Evolutionary conservation across 1,140 invertebrate species (phyloP).

Genomic region (Dendroctonus ponderosae): DNA sequence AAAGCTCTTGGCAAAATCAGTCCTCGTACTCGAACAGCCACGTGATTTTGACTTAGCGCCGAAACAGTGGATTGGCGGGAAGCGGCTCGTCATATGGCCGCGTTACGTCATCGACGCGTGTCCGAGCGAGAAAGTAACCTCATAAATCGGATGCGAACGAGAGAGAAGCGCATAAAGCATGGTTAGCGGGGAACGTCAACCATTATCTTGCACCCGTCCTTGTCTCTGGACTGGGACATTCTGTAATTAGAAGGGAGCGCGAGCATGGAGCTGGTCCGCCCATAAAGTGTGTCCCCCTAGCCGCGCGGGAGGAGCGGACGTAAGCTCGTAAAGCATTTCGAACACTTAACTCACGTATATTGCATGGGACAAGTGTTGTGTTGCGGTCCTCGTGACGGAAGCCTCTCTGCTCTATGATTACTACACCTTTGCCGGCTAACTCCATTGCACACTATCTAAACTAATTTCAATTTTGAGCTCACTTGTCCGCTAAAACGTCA

Average conservation of each 20-base stretch:
- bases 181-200: slow-evolving; percentile 52
- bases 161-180: slow-evolving; percentile 53
- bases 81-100: slow-evolving; percentile 47
- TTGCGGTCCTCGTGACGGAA: slow-evolving; percentile 40
- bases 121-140: slow-evolving; percentile 45
- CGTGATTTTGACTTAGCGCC: slow-evolving; percentile 45
- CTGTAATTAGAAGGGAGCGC: slow-evolving; percentile 31
- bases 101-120: slow-evolving; percentile 47
- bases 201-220: slow-evolving; percentile 50
- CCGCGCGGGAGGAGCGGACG: slow-evolving; percentile 43
- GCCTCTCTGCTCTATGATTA: slow-evolving; percentile 38
- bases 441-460: slow-evolving; percentile 7
- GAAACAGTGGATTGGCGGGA: slow-evolving; percentile 46
- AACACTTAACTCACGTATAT: slow-evolving; percentile 53
- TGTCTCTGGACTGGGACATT: slow-evolving; percentile 19
- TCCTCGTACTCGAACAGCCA: slow-evolving; percentile 19
- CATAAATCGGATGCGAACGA: slow-evolving; percentile 51
- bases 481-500: slow-evolving; percentile 19
- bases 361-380: slow-evolving; percentile 48
- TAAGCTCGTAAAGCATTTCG: slow-evolving; percentile 49
- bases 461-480: too few species aligned
- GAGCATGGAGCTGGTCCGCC: slow-evolving; percentile 45
- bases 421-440: slow-evolving; percentile 24
- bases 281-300: slow-evolving; percentile 48
- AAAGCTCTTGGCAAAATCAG: slow-evolving; percentile 17